These are phyloP conservation scores for Aptenodytes patagonicus DNA, from an alignment of 2,113 vertebrate genomes.

Conservation along the genomic window DNA sequence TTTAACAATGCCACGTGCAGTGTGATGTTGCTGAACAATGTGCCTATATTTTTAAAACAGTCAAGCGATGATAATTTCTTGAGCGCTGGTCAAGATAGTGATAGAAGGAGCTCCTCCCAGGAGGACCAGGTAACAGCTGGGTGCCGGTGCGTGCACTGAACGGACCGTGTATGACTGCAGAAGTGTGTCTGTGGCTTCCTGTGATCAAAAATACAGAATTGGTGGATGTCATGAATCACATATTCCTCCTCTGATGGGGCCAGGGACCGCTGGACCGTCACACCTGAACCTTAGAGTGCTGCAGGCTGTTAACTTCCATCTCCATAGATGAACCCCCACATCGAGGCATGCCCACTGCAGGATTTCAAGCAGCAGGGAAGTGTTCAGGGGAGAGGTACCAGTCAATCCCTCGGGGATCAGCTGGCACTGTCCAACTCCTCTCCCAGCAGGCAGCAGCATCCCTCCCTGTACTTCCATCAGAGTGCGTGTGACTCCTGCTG, in stretches of 20 bases:
- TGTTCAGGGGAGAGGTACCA: neutral
- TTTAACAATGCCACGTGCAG: neutral
- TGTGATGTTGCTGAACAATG: rapidly evolving
- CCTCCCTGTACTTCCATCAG: neutral
- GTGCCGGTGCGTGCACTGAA: neutral
- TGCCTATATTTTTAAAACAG: neutral
- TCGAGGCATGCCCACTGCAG: rapidly evolving
- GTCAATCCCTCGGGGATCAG: neutral
- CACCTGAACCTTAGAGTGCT: neutral
- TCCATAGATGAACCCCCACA: rapidly evolving
- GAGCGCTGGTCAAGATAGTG: neutral
- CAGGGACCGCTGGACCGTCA: rapidly evolving
- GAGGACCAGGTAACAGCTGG: neutral
- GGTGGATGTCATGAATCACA: neutral
- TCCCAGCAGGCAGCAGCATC: neutral
- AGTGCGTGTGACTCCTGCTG: rapidly evolving
- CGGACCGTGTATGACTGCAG: rapidly evolving
- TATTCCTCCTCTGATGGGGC: neutral
- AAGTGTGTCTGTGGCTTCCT: neutral
- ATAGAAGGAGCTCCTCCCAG: neutral
- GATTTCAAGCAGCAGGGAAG: neutral
- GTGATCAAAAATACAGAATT: rapidly evolving
- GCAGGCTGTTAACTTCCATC: neutral
- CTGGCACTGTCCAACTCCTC: neutral
- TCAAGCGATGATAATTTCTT: neutral